Base-by-base conservation (phyloP, 2,888 invertebrate genomes). In the Clunio marinus region DNA sequence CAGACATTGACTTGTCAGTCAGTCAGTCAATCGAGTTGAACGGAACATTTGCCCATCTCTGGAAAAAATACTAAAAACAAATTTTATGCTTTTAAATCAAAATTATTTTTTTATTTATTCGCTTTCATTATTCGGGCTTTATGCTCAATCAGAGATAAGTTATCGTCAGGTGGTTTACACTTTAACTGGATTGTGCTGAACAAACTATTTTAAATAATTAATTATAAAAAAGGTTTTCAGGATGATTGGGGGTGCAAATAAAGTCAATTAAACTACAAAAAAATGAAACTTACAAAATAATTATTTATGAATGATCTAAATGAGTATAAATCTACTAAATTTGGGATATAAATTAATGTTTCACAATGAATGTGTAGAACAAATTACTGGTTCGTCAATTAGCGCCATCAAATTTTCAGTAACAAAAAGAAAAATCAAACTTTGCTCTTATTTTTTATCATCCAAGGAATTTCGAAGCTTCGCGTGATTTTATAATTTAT, bases 211-310 rank as follows among this genome's bases (percentile, higher is more conserved):
- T n/a, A n/a, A n/a, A n/a, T n/a, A n/a, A n/a, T n/a, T n/a, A n/a
- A n/a, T n/a, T n/a, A n/a, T n/a, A n/a, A n/a, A n/a, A n/a, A n/a
- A n/a, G n/a, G n/a, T n/a, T n/a, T n/a, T n/a, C n/a, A n/a, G n/a
- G n/a, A n/a, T n/a, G n/a, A n/a, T n/a, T n/a, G n/a, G n/a, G n/a
- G n/a, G n/a, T n/a, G n/a, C n/a, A n/a, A n/a, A n/a, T n/a, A n/a
- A n/a, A n/a, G n/a, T n/a, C n/a, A 51, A 51, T 51, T 51, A 51
- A 51, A 51, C 51, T 51, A 51, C n/a, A n/a, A n/a, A 51, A 22
- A 7, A 22, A 13, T 7, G 17, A 51, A 51, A 41, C 32, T n/a
- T 13, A 3, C 41, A 22, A 17, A 17, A 22, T 22, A 17, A 51
- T 22, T 17, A 7, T 51, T n/a, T 3, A n/a, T n/a, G 7, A 10